Conservation (phyloP, 2,113 vertebrate species). For the Panurus biarmicus region DNA sequence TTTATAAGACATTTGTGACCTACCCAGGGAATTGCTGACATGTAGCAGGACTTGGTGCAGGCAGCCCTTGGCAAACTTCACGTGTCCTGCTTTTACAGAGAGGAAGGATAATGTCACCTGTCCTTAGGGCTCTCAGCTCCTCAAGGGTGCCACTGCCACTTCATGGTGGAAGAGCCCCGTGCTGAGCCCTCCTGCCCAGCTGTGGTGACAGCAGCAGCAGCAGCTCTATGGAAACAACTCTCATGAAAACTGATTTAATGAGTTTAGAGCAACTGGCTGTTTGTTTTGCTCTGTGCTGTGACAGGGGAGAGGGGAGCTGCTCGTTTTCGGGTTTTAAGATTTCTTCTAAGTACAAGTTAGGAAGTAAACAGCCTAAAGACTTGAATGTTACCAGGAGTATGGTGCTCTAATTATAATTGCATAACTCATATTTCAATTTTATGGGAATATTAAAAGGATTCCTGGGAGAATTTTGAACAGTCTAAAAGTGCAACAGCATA, state of each 20-base stretch:
- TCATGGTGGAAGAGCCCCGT: rapidly evolving
- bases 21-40: background rate
- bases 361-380: constrained; percentile 15
- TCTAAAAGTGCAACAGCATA: constrained; percentile 35
- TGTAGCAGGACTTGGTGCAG: background rate
- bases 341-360: background rate
- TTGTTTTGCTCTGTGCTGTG: background rate
- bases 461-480: constrained; percentile 43
- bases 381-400: background rate
- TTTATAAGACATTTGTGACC: background rate
- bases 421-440: constrained; percentile 62
- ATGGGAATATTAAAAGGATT: constrained; percentile 61
- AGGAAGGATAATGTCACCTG: background rate
- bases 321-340: background rate
- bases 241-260: background rate
- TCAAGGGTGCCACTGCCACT: background rate
- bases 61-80: background rate
- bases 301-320: background rate
- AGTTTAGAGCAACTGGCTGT: background rate
- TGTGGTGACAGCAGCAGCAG: background rate
- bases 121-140: background rate
- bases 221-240: background rate
- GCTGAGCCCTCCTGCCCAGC: background rate
- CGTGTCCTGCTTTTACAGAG: background rate
- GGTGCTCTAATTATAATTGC: constrained; percentile 60